Conservation (phyloP, 2,113 vertebrate genomes). For the Scophthalmus maximus region DNA sequence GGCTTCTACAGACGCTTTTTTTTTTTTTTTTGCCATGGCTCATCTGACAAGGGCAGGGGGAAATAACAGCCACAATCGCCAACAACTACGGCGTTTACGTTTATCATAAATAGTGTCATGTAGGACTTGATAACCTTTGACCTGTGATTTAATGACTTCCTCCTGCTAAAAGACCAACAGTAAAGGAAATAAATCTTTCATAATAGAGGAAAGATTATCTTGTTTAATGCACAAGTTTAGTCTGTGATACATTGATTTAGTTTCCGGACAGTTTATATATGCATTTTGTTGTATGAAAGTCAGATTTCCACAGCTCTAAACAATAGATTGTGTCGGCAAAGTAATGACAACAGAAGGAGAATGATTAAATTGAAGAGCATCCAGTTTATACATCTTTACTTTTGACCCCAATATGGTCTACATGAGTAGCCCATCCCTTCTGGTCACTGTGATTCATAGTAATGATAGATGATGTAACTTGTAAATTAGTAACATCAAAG, state of each 20-base stretch:
- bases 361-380: background rate
- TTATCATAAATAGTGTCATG: background rate
- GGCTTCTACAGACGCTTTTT: background rate
- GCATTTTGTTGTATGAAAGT: background rate
- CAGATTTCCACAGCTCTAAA: background rate
- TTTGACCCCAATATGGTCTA: background rate
- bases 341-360: background rate
- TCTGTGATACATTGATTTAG: too few relatives aligned
- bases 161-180: background rate
- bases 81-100: background rate
- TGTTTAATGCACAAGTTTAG: too few relatives aligned
- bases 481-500: slow-evolving; percentile 33
- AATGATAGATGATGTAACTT: slow-evolving; percentile 1
- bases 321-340: background rate
- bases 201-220: too few relatives aligned
- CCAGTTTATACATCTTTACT: background rate
- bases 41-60: background rate
- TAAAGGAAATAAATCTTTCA: background rate
- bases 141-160: background rate
- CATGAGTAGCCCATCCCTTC: too few relatives aligned
- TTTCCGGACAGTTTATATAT: too few relatives aligned
- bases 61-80: background rate
- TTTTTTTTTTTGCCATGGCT: slow-evolving; percentile 1
- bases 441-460: background rate
- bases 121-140: background rate